A percentile compares a stretch with the other conserved stretches of the same genome.
Conservation (phyloP, 2,888 invertebrate species). For the Epirrhoe alternata region DNA sequence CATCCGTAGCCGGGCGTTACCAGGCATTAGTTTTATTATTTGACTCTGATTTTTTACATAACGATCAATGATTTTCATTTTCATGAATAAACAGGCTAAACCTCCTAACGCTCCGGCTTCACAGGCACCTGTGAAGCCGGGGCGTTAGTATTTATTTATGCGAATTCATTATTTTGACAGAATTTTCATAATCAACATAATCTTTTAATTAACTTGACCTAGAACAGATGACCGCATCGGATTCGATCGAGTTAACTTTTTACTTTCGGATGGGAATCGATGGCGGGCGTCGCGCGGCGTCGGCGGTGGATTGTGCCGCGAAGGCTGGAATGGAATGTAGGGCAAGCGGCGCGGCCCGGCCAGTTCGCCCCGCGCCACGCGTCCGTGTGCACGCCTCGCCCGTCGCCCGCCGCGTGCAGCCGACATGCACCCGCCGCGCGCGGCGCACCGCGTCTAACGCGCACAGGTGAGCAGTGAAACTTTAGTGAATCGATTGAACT, state of each 20-base stretch:
- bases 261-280: conserved; percentile 75
- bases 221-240: conserved; percentile 37
- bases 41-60: no score
- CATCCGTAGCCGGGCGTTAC: no score
- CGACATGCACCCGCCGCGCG: conserved; percentile 36
- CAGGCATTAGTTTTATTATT: no score
- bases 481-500: conserved; percentile 69
- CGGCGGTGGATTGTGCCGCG: conserved; percentile 63
- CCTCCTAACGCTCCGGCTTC: no score
- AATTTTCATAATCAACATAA: conserved; percentile 62
- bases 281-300: conserved; percentile 71
- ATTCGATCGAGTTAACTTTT: conserved; percentile 76
- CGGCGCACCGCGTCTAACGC: conserved; percentile 31
- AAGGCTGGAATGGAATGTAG: conserved; percentile 12
- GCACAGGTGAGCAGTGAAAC: conserved; percentile 65
- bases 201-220: conserved; percentile 73
- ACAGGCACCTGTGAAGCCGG: no score
- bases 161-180: no score
- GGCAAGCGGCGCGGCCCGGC: conserved; percentile 49
- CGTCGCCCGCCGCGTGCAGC: conserved; percentile 46
- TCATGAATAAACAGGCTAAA: no score
- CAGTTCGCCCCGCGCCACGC: conserved; percentile 65
- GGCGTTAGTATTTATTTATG: no score
- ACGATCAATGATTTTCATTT: no score
- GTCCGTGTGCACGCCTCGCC: conserved; percentile 41